phyloP scores from a whole-genome alignment of 2,113 vertebrate species.

The Kryptolebias marmoratus region DNA sequence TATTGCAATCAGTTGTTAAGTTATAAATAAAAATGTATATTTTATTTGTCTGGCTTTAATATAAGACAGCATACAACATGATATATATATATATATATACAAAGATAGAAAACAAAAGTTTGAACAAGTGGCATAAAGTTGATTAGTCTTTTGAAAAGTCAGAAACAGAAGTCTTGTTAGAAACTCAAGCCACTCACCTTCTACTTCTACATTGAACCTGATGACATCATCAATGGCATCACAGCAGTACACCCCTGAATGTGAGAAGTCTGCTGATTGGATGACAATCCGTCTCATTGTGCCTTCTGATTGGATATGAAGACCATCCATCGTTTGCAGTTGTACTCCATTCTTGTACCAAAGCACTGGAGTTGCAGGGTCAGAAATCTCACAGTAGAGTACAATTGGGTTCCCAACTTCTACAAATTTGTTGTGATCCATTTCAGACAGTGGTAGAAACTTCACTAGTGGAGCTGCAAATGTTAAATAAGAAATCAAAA shows the following conservation, averaged over 20 bases:
- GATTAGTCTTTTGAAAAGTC: slow-evolving; percentile 38
- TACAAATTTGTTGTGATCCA: slow-evolving; percentile 85
- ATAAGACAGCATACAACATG: background rate
- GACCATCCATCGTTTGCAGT: slow-evolving; percentile 77
- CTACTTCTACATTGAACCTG: slow-evolving; percentile 84
- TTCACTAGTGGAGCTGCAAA: slow-evolving; percentile 82
- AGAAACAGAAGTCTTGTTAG: background rate
- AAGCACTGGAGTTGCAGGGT: slow-evolving; percentile 75
- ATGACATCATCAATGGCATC: slow-evolving; percentile 84
- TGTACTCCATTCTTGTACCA: slow-evolving; percentile 85
- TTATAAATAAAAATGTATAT: slow-evolving; percentile 14
- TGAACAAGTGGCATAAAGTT: slow-evolving; percentile 21
- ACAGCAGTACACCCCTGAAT: slow-evolving; percentile 85
- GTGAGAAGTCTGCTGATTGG: slow-evolving; percentile 82
- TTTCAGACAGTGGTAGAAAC: slow-evolving; percentile 82
- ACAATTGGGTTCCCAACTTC: slow-evolving; percentile 84
- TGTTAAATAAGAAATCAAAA: slow-evolving; percentile 22
- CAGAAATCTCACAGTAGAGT: slow-evolving; percentile 84
- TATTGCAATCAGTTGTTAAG: slow-evolving; percentile 40
- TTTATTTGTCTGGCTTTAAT: slow-evolving; percentile 26
- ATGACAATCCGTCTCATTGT: slow-evolving; percentile 85
- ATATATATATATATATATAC: background rate
- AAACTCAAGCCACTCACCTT: slow-evolving; percentile 75
- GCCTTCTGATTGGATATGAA: slow-evolving; percentile 83
- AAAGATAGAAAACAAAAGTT: background rate